Conservation (phyloP, 2,113 vertebrate genomes). For the Hipposideros armiger region DNA sequence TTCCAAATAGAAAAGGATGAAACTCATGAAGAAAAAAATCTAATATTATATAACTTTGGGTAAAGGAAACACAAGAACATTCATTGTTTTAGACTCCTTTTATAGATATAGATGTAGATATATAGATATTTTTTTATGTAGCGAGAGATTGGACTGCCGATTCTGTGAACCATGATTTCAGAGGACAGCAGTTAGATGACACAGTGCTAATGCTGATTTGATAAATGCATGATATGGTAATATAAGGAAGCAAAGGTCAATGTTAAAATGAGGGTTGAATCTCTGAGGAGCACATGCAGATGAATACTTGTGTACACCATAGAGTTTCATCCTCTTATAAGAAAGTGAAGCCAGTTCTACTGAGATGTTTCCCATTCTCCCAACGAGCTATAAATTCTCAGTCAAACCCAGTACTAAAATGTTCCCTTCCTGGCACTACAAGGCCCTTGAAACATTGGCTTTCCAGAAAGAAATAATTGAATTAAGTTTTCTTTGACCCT, state of each 20-base stretch:
- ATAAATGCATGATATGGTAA: conserved; percentile 69
- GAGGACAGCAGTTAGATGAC: conserved; percentile 62
- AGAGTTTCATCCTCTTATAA: conserved; percentile 77
- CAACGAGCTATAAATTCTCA: conserved; percentile 61
- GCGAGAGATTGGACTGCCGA: conserved; percentile 49
- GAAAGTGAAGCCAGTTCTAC: conserved; percentile 72
- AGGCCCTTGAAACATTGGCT: conserved; percentile 41
- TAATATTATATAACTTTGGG: conserved; percentile 73
- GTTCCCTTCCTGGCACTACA: conserved; percentile 37
- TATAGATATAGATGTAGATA: background rate
- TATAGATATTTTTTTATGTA: conserved; percentile 8
- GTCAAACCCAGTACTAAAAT: conserved; percentile 63
- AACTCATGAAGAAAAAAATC: conserved; percentile 76
- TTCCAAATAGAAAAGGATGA: conserved; percentile 81
- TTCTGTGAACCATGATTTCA: conserved; percentile 68
- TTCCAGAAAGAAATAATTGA: background rate
- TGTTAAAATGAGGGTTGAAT: conserved; percentile 82
- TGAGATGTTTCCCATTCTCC: conserved; percentile 75
- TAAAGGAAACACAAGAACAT: conserved; percentile 81
- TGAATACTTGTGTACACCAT: conserved; percentile 84
- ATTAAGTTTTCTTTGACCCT: background rate
- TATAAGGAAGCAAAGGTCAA: conserved; percentile 84
- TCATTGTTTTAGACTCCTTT: conserved; percentile 19
- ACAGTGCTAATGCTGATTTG: conserved; percentile 39
- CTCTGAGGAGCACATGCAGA: conserved; percentile 80